Evolutionary conservation across 1,140 invertebrate species (phyloP).

Genomic region (Oreohelix idahoensis): DNA sequence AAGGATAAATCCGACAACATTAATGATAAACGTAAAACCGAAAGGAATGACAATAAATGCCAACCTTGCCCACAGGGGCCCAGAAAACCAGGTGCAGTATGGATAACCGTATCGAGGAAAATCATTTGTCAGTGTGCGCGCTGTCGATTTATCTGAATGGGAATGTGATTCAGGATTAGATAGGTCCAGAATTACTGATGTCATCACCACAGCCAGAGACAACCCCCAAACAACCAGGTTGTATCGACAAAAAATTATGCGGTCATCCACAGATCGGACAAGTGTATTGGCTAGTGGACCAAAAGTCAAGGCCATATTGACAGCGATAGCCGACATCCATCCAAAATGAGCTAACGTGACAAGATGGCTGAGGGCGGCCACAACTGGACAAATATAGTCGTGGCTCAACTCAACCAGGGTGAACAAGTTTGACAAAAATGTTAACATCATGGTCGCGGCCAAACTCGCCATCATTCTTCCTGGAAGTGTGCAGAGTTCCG

Average conservation of each 20-base stretch:
- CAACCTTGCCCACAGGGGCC: background rate
- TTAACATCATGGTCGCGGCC: background rate
- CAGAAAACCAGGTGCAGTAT: slow-evolving; percentile 4
- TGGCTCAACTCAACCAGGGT: background rate
- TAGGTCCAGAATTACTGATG: background rate
- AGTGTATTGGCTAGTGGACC: background rate
- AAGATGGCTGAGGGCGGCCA: background rate
- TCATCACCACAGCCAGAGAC: background rate
- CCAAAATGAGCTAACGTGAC: slow-evolving; percentile 8
- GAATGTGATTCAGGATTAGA: background rate
- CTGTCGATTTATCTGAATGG: background rate
- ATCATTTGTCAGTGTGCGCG: background rate
- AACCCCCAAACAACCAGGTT: slow-evolving; percentile 2
- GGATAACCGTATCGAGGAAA: slow-evolving; percentile 10
- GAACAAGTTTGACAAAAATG: background rate
- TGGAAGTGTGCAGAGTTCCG: background rate
- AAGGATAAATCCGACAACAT: background rate
- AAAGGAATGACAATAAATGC: background rate
- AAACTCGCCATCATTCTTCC: background rate
- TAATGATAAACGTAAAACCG: background rate
- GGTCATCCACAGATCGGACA: background rate
- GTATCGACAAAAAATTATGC: background rate
- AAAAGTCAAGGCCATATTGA: slow-evolving; percentile 22
- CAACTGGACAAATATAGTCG: background rate
- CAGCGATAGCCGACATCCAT: slow-evolving; percentile 13